phyloP scores from a whole-genome alignment of 2,797 vertebrate genomes.

The Fistularia tabacaria region DNA sequence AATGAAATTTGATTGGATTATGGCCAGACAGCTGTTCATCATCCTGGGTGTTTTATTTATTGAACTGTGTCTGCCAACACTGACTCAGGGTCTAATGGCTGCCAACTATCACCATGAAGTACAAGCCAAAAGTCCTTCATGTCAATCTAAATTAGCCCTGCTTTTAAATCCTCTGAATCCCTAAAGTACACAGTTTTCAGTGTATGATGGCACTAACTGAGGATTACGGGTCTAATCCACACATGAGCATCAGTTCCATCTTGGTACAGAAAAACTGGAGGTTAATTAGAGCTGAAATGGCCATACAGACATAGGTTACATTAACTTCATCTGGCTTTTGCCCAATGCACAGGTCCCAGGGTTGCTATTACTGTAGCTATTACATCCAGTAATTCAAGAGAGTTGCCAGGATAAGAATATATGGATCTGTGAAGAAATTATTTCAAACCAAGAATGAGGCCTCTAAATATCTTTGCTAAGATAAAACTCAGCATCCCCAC shows the following conservation, averaged over 20 bases:
- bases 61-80: constrained; percentile 4
- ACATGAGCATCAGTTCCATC: constrained; percentile 22
- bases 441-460: too few relatives aligned
- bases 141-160: constrained; percentile 32
- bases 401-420: not conserved
- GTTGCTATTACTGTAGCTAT: not conserved
- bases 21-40: constrained; percentile 10
- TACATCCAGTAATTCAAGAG: not conserved
- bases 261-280: constrained; percentile 3
- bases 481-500: too few relatives aligned
- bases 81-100: constrained; percentile 11
- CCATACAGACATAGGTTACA: constrained; percentile 7
- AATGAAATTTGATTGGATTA: not conserved
- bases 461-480: too few relatives aligned
- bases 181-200: constrained; percentile 32
- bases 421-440: too few relatives aligned
- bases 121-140: constrained; percentile 27
- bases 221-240: constrained; percentile 52
- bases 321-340: not conserved
- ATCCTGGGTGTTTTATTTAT: constrained; percentile 3
- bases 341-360: not conserved
- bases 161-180: constrained; percentile 34
- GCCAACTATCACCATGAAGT: constrained; percentile 11
- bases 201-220: constrained; percentile 34
- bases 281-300: constrained; percentile 32